Percentiles rank a stretch among this genome's conserved stretches.
Evolutionary conservation across 2,113 vertebrate genomes (phyloP).

Genomic region (Crotalus horridus): DNA sequence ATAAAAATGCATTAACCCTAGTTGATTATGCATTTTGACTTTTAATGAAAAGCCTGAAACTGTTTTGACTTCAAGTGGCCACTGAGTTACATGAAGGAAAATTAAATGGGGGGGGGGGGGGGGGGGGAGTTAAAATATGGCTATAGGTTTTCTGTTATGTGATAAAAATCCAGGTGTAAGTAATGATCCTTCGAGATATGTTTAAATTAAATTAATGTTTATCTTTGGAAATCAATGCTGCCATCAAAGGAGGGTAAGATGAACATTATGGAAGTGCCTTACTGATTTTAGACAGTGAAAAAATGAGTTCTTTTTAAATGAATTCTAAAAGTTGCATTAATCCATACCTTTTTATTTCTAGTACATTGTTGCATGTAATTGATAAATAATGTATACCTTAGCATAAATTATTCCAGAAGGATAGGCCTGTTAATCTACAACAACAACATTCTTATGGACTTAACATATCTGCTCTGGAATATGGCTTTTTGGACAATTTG

Average conservation of each 20-base stretch:
- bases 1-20: neutral
- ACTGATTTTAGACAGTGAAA: neutral
- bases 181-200: neutral
- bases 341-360: neutral
- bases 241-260: conserved; percentile 14
- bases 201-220: neutral
- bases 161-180: neutral
- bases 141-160: neutral
- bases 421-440: neutral
- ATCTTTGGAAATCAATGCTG: neutral
- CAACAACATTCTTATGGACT: neutral
- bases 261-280: neutral
- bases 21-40: neutral
- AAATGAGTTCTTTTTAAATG: neutral
- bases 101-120: neutral
- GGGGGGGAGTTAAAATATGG: neutral
- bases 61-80: neutral
- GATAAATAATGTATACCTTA: neutral
- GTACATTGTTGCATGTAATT: neutral
- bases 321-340: neutral
- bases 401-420: neutral
- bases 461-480: neutral
- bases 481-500: neutral
- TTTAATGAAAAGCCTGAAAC: neutral
- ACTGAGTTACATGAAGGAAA: neutral